These are phyloP conservation scores for Myiozetetes cayanensis DNA, from an alignment of 2,113 vertebrate genomes.

Conservation along the genomic window DNA sequence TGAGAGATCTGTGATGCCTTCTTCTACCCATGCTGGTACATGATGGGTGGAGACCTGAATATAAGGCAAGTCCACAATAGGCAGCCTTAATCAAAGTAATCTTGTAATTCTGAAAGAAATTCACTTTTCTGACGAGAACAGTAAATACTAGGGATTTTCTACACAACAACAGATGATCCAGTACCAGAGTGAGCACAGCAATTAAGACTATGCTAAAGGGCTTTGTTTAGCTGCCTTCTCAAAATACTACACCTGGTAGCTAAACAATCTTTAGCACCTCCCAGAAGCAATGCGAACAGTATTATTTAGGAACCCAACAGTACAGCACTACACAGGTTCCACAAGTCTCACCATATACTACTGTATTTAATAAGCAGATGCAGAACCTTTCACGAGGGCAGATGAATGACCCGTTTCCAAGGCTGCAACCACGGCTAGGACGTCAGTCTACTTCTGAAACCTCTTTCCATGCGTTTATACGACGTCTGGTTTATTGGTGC, in stretches of 20 bases:
- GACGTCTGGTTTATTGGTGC: rapidly evolving
- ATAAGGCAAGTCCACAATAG: rapidly evolving
- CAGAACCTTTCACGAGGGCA: neutral
- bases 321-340: neutral
- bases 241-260: neutral
- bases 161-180: neutral
- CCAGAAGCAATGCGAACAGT: neutral
- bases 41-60: neutral
- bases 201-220: neutral
- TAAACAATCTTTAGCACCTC: neutral
- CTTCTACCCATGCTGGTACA: neutral
- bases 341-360: neutral
- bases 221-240: neutral
- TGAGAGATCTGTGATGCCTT: neutral
- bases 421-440: neutral
- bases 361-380: neutral
- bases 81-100: neutral
- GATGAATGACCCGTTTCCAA: neutral
- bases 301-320: rapidly evolving
- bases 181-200: neutral
- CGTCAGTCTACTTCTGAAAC: neutral
- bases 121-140: neutral
- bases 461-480: rapidly evolving
- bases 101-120: neutral
- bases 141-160: neutral